Evolutionary conservation across 2,888 invertebrate species (phyloP).

Genomic region (Leptinotarsa haldemani): DNA sequence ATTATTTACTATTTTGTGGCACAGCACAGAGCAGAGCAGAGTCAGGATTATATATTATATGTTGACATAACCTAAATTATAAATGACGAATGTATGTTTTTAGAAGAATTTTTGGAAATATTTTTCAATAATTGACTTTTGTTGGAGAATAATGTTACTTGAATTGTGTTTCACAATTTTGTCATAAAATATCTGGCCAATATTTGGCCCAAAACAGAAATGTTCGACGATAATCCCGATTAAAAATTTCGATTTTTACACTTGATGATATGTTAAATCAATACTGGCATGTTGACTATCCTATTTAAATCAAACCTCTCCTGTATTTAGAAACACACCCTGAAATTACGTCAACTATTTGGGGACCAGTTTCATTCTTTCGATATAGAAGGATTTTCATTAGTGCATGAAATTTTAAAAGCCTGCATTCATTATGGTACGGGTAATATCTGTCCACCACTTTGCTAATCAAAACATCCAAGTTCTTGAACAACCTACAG

Average conservation of each 20-base stretch:
- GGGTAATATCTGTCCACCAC: slow-evolving; percentile 77
- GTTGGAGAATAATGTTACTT: no score
- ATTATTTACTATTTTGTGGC: no score
- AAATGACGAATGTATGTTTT: no score
- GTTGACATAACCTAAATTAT: no score
- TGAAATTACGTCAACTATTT: slow-evolving; percentile 2
- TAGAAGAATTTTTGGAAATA: no score
- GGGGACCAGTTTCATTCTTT: neutral
- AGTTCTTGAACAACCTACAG: slow-evolving; percentile 74
- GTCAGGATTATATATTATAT: no score
- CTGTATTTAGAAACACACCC: neutral
- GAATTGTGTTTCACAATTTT: no score
- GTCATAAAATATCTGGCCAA: no score
- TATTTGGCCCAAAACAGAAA: neutral
- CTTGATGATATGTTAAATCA: slow-evolving; percentile 1
- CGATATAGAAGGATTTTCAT: no score
- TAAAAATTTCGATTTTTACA: neutral
- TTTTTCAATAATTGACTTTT: no score
- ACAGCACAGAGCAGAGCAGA: no score
- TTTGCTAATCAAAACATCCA: slow-evolving; percentile 75
- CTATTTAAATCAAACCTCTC: slow-evolving; percentile 1
- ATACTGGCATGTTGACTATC: neutral
- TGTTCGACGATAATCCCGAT: neutral
- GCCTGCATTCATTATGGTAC: slow-evolving; percentile 69
- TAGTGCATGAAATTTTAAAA: neutral